Percentiles rank a stretch among this genome's conserved stretches.
Evolutionary conservation across 2,113 vertebrate species (phyloP).

Genomic region (Daphoenositta chrysoptera): DNA sequence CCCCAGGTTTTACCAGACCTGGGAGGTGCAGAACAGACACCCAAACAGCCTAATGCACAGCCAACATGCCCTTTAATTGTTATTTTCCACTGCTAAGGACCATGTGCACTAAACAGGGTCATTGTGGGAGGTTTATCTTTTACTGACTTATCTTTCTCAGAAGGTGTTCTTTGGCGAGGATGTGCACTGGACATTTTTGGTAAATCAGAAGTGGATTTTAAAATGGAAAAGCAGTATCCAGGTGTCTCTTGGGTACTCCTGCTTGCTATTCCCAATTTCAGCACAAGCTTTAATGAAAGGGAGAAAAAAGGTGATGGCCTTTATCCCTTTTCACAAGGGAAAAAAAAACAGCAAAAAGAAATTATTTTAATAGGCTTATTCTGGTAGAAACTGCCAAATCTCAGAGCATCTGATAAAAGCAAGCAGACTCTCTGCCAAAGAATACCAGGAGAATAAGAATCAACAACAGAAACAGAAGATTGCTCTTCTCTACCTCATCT

Average conservation of each 20-base stretch:
- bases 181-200: not conserved
- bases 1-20: not conserved
- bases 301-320: not conserved
- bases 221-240: not conserved
- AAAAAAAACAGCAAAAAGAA: fast-evolving
- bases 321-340: not conserved
- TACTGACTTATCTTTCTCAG: not conserved
- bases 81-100: not conserved
- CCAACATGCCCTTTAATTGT: not conserved
- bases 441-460: not conserved
- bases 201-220: not conserved
- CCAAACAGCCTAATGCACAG: not conserved
- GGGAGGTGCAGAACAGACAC: not conserved
- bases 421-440: not conserved
- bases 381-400: not conserved
- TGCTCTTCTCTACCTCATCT: not conserved
- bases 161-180: not conserved
- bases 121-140: not conserved
- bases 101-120: not conserved
- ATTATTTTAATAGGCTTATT: not conserved
- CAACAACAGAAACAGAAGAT: not conserved
- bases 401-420: not conserved
- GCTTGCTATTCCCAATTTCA: not conserved
- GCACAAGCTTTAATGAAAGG: not conserved
- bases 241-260: not conserved